These are phyloP conservation scores for Gymnobelideus leadbeateri DNA, from an alignment of 2,113 vertebrate species.

Conservation along the genomic window DNA sequence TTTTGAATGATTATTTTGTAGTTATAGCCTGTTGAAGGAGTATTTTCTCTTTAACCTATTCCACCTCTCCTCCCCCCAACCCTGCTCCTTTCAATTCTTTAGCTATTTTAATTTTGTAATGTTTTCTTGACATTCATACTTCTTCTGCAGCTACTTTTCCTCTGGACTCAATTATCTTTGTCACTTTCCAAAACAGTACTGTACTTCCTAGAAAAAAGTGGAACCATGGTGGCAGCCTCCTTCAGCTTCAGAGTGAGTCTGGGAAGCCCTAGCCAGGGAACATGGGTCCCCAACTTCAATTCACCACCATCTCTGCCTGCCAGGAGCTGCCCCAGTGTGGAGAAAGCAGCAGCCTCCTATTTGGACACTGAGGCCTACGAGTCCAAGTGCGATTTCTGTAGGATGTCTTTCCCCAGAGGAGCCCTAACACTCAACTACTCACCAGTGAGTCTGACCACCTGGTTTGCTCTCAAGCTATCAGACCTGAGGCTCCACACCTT, in stretches of 20 bases:
- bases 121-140: background rate
- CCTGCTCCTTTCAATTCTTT: background rate
- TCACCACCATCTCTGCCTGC: accelerated
- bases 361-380: conserved; percentile 74
- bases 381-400: conserved; percentile 93
- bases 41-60: background rate
- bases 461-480: conserved; percentile 94
- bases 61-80: too few relatives aligned
- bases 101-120: background rate
- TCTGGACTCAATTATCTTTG: background rate
- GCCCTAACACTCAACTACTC: conserved; percentile 87
- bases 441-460: conserved; percentile 89
- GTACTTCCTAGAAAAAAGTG: too few relatives aligned
- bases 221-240: background rate
- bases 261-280: background rate
- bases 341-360: conserved; percentile 37
- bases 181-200: too few relatives aligned
- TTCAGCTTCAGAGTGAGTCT: accelerated
- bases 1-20: background rate
- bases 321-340: too few relatives aligned
- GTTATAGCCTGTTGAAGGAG: too few relatives aligned
- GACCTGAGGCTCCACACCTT: conserved; percentile 92
- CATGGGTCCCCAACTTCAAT: accelerated
- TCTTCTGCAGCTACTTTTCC: background rate
- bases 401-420: conserved; percentile 87